phyloP scores from a whole-genome alignment of 2,888 invertebrate species.

The Danaus chrysippus region DNA sequence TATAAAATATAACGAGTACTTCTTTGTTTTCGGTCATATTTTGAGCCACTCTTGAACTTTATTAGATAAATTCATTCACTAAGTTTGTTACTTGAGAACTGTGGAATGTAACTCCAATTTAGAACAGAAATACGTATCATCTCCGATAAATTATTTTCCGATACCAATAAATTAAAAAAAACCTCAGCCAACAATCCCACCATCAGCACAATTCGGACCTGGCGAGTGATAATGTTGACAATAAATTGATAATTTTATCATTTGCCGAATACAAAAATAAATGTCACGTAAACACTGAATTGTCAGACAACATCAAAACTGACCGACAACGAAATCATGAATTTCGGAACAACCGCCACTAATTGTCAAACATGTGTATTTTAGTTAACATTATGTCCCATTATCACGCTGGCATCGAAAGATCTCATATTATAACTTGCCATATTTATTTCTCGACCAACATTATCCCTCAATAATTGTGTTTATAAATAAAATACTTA shows the following conservation, averaged over 20 bases:
- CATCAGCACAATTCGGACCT: not conserved
- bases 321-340: constrained; percentile 7
- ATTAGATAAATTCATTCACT: too few species aligned
- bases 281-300: constrained; percentile 3
- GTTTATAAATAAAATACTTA: too few species aligned
- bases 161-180: not conserved
- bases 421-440: not conserved
- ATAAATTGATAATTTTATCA: constrained; percentile 5
- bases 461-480: too few species aligned
- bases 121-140: too few species aligned
- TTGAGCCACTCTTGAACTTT: too few species aligned
- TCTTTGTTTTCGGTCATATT: too few species aligned
- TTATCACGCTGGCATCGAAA: not conserved
- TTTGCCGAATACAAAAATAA: constrained; percentile 4
- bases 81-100: too few species aligned
- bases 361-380: constrained; percentile 75
- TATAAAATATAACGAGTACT: too few species aligned
- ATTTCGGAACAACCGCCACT: constrained; percentile 45
- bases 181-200: not conserved
- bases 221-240: not conserved
- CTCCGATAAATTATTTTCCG: not conserved
- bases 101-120: too few species aligned
- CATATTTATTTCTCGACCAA: too few species aligned
- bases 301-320: not conserved
- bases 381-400: constrained; percentile 58